Evolutionary conservation across 1,140 invertebrate genomes (phyloP).

Genomic region (Conus ventricosus): DNA sequence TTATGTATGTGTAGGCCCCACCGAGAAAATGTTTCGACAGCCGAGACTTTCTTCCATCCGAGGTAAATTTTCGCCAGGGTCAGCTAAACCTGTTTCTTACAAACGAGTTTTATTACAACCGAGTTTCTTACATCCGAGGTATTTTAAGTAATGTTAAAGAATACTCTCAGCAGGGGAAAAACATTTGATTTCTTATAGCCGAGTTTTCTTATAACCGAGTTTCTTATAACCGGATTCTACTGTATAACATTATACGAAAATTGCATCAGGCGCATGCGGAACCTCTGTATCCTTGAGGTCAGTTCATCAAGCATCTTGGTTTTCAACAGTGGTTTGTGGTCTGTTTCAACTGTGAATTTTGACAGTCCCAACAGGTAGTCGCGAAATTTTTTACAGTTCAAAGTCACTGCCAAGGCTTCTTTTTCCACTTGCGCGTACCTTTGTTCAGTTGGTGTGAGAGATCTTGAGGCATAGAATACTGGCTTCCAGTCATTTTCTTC

Average conservation of each 20-base stretch:
- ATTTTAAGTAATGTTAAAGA: too few relatives aligned
- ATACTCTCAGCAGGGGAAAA: too few relatives aligned
- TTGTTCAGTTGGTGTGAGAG: conserved; percentile 13
- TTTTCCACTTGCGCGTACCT: conserved; percentile 24
- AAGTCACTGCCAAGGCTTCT: conserved; percentile 22
- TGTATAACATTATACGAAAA: conserved; percentile 23
- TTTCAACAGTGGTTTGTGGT: conserved; percentile 37
- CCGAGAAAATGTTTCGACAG: too few relatives aligned
- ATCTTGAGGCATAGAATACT: conserved; percentile 19
- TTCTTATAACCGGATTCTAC: too few relatives aligned
- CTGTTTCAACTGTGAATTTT: conserved; percentile 31
- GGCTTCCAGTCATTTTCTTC: conserved; percentile 11
- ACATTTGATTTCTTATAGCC: too few relatives aligned
- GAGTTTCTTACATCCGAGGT: too few relatives aligned
- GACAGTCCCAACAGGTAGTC: conserved; percentile 13
- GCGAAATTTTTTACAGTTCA: conserved; percentile 15
- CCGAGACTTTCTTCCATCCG: too few relatives aligned
- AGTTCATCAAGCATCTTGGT: conserved; percentile 22
- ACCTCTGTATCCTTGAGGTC: conserved; percentile 29
- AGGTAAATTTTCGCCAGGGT: too few relatives aligned
- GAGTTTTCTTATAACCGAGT: too few relatives aligned
- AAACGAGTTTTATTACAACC: too few relatives aligned
- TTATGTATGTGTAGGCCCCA: too few relatives aligned
- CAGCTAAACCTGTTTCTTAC: too few relatives aligned
- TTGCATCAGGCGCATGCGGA: conserved; percentile 8